Evolutionary conservation across 2,888 invertebrate genomes (phyloP), one percentile per base, ranked within the genome.

Genomic region (Ypsolopha sequella): DNA sequence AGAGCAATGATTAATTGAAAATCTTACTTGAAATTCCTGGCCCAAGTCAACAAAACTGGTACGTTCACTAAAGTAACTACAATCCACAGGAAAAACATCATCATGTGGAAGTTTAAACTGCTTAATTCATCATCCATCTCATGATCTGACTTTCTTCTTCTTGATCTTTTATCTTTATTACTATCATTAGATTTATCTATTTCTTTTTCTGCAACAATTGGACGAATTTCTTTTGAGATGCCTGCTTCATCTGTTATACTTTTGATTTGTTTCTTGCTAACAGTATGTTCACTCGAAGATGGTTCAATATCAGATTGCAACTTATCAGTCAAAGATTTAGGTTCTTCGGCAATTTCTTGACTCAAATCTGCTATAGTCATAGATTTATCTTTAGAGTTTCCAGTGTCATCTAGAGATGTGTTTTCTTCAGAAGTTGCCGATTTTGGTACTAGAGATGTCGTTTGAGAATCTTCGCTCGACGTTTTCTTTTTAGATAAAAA

Each of bases 11-110:
- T 4, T 24, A n/a, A 24, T 24, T 24, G 24, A 24, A 24, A 24
- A 24, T 24, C 87, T 88, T 86, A 94, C 94, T 90, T 90, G 62
- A 91, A 93, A 80, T 92, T 93, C 65, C 91, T 91, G 0, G 94
- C 92, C 95, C 95, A 95, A 6, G 93, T 92, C 43, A 95, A 70
- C 11, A 92, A 88, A 43, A 91, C 89, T 0, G 95, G 95, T 9
- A 92, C 59, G 73, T 93, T 93, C 41, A 94, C 76, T n/a, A 90
- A 56, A 0, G 93, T 87, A 36, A 91, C 86, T 11, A 90, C 68
- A 51, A 90, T 66, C 89, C 93, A 92, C 59, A 95, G 66, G 50
- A 92, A 77, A 61, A 95, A 91, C 61, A 94, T 69, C 54, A 92
- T 89, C 64, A 93, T 88, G 66, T 95, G 93, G 69, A 94, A 93